Conservation (phyloP, 1,140 invertebrate species). For the Harlomillsia oculata region DNA sequence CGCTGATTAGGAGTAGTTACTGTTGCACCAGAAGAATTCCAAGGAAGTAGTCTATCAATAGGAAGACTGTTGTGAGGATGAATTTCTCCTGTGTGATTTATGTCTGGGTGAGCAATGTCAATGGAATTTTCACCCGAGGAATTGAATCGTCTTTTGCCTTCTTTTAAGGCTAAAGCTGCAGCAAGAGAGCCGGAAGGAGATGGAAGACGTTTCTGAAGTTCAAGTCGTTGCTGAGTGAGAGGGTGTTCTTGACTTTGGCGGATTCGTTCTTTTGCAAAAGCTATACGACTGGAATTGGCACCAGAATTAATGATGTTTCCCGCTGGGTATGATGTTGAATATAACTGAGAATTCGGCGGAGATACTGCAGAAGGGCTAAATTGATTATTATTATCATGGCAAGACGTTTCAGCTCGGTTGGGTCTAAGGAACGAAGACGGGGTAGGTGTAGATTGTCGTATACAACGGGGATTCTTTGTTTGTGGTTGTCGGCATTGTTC, state of each 20-base stretch:
- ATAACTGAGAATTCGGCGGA: neutral
- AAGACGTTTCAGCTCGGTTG: too few relatives aligned
- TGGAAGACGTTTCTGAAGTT: slow-evolving; percentile 44
- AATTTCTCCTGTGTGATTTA: too few relatives aligned
- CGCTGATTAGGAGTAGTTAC: too few relatives aligned
- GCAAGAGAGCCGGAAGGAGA: slow-evolving; percentile 31
- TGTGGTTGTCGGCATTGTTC: neutral
- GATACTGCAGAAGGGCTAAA: too few relatives aligned
- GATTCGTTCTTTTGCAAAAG: slow-evolving; percentile 49
- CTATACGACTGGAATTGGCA: slow-evolving; percentile 18
- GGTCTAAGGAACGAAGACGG: neutral
- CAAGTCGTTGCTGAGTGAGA: slow-evolving; percentile 45
- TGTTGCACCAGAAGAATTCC: too few relatives aligned
- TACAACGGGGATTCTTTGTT: neutral
- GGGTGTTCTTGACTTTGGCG: slow-evolving; percentile 48
- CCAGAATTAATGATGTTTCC: too few relatives aligned
- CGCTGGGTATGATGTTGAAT: too few relatives aligned
- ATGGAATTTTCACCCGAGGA: too few relatives aligned
- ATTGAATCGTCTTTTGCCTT: slow-evolving; percentile 34
- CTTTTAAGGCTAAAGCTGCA: slow-evolving; percentile 32
- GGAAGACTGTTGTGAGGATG: too few relatives aligned
- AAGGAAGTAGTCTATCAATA: too few relatives aligned
- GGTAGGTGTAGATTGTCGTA: neutral
- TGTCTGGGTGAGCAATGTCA: too few relatives aligned
- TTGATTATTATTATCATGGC: too few relatives aligned